Evolutionary conservation across 2,113 vertebrate genomes (phyloP), one percentile per base, ranked within the genome.

Genomic region (Ptychochromis oligacanthus): DNA sequence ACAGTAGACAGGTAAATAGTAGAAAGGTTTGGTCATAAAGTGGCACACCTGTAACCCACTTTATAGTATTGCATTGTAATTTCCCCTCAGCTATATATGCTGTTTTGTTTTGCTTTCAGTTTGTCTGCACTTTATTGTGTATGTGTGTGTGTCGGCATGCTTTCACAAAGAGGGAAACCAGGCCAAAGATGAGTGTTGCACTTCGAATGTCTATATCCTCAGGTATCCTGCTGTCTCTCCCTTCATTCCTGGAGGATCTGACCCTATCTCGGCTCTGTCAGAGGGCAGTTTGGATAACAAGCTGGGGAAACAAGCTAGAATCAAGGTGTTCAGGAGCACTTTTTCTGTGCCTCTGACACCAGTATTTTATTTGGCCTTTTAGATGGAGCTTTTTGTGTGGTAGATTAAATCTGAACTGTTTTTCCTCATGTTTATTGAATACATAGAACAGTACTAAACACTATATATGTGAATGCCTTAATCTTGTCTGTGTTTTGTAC

Each of bases 281-380:
- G 59, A 85, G 79, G 84, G 78, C 85, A 90, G 84, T 88, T 80
- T 75, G 87, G 89, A 88, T 92, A 93, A 93, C 85, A 93, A 93
- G 90, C 77, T 58, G 61, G 52, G 77, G 54, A 83, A 90, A 80
- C 61, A 80, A 76, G 76, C 77, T 67, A 6, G 78, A 82, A 80
- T 86, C 77, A 89, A 84, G 84, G 65, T 85, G 72, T 91, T 92
- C 61, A 77, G 36, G 49, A 74, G 64, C 40, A 80, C 84, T 65
- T 84, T 82, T 55, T 56, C 57, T 62, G 15, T 55, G 38, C 24
- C 58, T 34, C 81, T 75, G 77, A 87, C 72, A 81, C 31, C 24
- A 40, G 86, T 79, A 9, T 89, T 78, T 82, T 85, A 67, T 91
- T 89, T 67, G 67, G 61, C 62, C 43, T 70, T 75, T 79, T 36